Conservation (phyloP, 2,888 invertebrate genomes). For the Phaedon cochleariae region DNA sequence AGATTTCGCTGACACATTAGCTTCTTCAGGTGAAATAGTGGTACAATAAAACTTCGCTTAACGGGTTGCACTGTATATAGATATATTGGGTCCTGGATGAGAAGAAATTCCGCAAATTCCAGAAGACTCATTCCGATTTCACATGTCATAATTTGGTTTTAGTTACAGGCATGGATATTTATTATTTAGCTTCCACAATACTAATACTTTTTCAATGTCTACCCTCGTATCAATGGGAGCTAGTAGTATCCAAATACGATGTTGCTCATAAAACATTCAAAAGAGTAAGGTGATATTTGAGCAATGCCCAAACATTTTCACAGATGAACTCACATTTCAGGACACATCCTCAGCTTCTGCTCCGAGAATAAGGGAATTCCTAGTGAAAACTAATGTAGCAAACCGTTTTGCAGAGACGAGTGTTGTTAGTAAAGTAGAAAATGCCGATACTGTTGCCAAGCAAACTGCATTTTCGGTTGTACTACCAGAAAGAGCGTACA, state of each 20-base stretch:
- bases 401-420: slow-evolving; percentile 71
- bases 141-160: neutral
- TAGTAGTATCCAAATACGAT: neutral
- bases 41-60: too few species aligned
- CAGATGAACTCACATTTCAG: neutral
- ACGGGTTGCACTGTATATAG: too few species aligned
- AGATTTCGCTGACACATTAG: too few species aligned
- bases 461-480: slow-evolving; percentile 70
- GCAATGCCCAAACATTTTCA: neutral
- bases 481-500: slow-evolving; percentile 69
- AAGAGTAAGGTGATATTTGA: neutral
- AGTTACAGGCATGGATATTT: neutral
- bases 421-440: slow-evolving; percentile 68
- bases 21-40: too few species aligned
- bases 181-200: neutral
- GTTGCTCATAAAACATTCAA: neutral
- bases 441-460: slow-evolving; percentile 65
- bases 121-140: too few species aligned
- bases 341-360: neutral
- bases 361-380: slow-evolving; percentile 23
- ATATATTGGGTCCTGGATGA: too few species aligned
- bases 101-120: too few species aligned
- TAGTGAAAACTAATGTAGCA: slow-evolving; percentile 61
- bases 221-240: neutral
- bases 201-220: neutral